Conservation (phyloP, 2,113 vertebrate genomes). For the Paradoxurus hermaphroditus region DNA sequence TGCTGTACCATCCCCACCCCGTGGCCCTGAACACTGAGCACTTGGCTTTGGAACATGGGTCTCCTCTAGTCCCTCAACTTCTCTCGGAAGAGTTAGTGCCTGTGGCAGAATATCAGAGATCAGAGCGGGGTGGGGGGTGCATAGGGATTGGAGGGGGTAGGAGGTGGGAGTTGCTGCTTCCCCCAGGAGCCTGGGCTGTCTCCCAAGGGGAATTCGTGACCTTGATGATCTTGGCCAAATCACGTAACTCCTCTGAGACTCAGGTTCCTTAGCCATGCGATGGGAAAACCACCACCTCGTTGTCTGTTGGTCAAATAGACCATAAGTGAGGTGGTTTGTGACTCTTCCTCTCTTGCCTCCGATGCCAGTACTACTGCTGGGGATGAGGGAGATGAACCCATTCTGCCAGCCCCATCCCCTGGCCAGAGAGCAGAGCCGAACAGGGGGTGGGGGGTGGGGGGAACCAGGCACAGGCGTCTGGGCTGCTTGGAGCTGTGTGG, state of each 20-base stretch:
- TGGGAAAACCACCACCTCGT: not conserved
- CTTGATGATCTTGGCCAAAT: not conserved
- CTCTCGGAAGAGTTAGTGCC: not conserved
- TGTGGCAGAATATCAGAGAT: not conserved
- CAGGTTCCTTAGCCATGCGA: not conserved
- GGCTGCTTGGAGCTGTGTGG: not conserved
- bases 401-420: not conserved
- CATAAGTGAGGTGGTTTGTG: not conserved
- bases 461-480: not conserved
- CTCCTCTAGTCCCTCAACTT: not conserved
- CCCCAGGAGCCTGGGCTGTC: not conserved
- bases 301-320: not conserved
- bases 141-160: too few species aligned
- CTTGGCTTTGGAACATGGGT: accelerated
- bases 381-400: accelerated
- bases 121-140: not conserved
- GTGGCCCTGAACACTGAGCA: not conserved
- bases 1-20: not conserved
- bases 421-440: not conserved
- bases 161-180: not conserved
- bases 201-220: not conserved
- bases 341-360: not conserved
- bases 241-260: not conserved
- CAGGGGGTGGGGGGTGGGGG: too few species aligned
- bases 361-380: not conserved